Evolutionary conservation across 92 coral and sea anemone genomes (phyloP).

Genomic region (Zoanthus gigantus): DNA sequence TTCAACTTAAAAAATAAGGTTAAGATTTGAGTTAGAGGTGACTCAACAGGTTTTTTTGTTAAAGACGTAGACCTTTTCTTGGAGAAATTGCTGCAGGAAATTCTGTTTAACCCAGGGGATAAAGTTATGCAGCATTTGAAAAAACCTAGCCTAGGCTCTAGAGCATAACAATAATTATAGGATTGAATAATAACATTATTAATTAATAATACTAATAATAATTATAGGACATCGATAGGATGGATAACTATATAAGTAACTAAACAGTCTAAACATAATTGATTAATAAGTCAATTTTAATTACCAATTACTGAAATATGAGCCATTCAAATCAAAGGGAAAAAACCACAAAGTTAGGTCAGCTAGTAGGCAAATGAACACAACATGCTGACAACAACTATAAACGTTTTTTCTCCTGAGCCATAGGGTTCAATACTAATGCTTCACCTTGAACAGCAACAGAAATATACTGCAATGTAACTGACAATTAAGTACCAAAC

Average conservation of each 20-base stretch:
- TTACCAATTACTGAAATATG: neutral
- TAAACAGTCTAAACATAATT: neutral
- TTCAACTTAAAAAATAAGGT: neutral
- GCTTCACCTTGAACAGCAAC: conserved; percentile 41
- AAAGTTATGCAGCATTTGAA: neutral
- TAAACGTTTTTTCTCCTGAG: neutral
- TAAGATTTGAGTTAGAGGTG: conserved; percentile 4
- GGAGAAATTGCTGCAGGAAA: too few species aligned
- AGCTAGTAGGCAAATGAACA: too few species aligned
- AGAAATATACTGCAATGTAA: conserved; percentile 50
- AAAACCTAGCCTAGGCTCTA: neutral
- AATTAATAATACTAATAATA: neutral
- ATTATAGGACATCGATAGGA: neutral
- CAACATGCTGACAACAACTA: conserved; percentile 25
- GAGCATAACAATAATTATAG: neutral
- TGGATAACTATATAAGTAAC: neutral
- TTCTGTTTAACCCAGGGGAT: too few species aligned
- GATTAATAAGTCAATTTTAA: conserved; percentile 1
- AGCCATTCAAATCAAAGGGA: too few species aligned
- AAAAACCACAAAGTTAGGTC: too few species aligned
- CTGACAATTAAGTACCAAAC: conserved; percentile 48
- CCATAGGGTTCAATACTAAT: neutral
- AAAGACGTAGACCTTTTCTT: too few species aligned
- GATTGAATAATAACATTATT: neutral
- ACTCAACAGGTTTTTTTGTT: neutral